A percentile compares a stretch with the other conserved stretches of the same genome.
Conservation (phyloP, 2,888 invertebrate species). For the Augochlorella aurata region DNA sequence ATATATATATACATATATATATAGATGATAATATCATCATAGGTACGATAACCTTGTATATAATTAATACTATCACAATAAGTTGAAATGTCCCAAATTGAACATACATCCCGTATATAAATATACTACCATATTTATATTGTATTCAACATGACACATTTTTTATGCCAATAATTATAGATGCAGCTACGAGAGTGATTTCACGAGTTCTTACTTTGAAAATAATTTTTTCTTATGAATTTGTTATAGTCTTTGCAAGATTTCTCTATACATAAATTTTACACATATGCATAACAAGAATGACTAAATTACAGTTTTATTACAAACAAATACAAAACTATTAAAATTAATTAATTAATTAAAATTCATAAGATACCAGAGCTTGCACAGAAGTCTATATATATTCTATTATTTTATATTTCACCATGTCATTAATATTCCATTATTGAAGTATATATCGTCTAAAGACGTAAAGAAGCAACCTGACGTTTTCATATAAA, state of each 20-base stretch:
- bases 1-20: too few relatives aligned
- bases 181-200: neutral
- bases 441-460: too few relatives aligned
- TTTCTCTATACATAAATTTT: neutral
- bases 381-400: too few relatives aligned
- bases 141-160: neutral
- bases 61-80: neutral
- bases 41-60: neutral
- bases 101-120: slow-evolving; percentile 3
- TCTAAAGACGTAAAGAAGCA: too few relatives aligned
- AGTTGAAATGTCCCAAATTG: slow-evolving; percentile 2
- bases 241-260: slow-evolving; percentile 4
- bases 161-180: slow-evolving; percentile 3
- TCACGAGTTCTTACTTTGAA: neutral
- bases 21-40: neutral
- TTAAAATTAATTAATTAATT: too few relatives aligned
- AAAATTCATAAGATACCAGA: too few relatives aligned
- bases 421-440: too few relatives aligned
- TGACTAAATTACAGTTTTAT: slow-evolving; percentile 34
- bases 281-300: slow-evolving; percentile 3
- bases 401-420: too few relatives aligned
- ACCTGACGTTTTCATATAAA: too few relatives aligned
- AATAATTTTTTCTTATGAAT: neutral
- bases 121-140: neutral
- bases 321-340: slow-evolving; percentile 38